These are phyloP conservation scores for Lasiurus cinereus DNA, from an alignment of 2,113 vertebrate species.

Conservation along the genomic window DNA sequence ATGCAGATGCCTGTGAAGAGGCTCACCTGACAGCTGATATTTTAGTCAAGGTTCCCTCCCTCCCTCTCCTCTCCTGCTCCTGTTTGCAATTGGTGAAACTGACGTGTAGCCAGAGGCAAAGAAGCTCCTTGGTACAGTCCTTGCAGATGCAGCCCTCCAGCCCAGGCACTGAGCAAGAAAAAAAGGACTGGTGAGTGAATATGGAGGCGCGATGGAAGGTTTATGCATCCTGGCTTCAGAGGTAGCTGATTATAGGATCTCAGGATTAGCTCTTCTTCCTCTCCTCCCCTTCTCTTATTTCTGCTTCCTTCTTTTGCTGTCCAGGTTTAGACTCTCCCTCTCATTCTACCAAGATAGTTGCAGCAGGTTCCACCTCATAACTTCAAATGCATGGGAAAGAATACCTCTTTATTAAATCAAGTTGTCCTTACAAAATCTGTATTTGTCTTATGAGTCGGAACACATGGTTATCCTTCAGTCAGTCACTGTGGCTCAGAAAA, in stretches of 20 bases:
- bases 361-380: neutral
- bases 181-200: neutral
- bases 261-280: neutral
- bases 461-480: neutral
- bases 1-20: rapidly evolving
- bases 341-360: neutral
- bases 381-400: neutral
- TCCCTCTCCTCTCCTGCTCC: neutral
- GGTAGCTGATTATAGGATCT: neutral
- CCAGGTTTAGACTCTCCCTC: neutral
- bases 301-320: neutral
- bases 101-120: neutral
- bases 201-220: rapidly evolving
- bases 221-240: neutral
- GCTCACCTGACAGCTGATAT: neutral
- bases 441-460: neutral
- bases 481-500: neutral
- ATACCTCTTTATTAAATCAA: neutral
- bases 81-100: neutral
- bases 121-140: neutral
- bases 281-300: neutral
- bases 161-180: neutral
- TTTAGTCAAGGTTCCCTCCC: neutral
- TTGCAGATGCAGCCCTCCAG: rapidly evolving
- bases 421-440: neutral